Evolutionary conservation across 2,797 vertebrate species (phyloP), one percentile per base, ranked within the genome.

Genomic region (Orestias chungarensis): DNA sequence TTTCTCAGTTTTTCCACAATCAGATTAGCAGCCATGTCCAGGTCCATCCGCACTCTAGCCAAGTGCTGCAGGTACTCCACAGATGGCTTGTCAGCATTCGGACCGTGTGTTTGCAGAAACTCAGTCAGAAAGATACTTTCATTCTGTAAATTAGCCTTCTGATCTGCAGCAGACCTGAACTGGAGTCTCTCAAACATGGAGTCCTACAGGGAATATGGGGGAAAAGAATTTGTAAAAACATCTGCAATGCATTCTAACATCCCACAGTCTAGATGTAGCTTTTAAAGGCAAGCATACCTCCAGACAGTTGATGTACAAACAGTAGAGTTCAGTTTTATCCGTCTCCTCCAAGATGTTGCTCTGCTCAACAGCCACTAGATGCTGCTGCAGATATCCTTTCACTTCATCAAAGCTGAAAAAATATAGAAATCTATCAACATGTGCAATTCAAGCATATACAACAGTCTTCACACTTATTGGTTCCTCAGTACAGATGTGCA

Each of bases 301-400:
- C 57, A 99, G 87, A 82, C 97, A 99, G 93, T 94, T 98, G 79
- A 97, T 93, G 85, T 98, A 97, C 65, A 99, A 90, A 65, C 91
- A 78, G 86, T 97, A 98, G 31, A 99, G 95, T 54, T 98, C 96
- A 0, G 93, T 95, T 85, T 96, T 97, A 73, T 98, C 96, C 0
- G 84, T 85, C 11, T 95, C 75, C 3, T 91, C 91, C 8, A 97
- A 76, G 83, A 98, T 87, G 8, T 91, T 71, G 55, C 83, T 96
- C 43, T 50, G 78, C 79, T 98, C 96, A n/a, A 97, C 92, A 64
- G 46, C 85, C n/a, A 75, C 86, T 80, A 99, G 91, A 87, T 98
- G 96, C 1, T 46, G 54, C 80, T 98, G 95, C 78, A 97, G 90
- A 70, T 97, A 95, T 6, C 6, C 75, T 74, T 96, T 96, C 29